Conservation (phyloP, 2,113 vertebrate species). For the Canis aureus region DNA sequence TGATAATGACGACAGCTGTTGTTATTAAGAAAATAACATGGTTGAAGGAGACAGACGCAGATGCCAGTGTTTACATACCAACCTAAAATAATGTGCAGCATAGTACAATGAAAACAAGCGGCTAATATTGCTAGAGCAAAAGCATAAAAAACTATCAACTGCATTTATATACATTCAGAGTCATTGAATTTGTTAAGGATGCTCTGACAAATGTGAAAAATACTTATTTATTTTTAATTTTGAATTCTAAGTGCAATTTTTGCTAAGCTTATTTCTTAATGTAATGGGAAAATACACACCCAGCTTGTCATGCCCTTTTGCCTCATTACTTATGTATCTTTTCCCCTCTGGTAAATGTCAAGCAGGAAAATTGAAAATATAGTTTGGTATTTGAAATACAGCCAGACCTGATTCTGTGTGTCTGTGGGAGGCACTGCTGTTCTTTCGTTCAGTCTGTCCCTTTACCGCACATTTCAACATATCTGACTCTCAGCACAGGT, state of each 20-base stretch:
- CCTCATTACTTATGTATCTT: slow-evolving; percentile 79
- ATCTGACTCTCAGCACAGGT: slow-evolving; percentile 55
- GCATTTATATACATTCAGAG: neutral
- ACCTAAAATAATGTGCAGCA: neutral
- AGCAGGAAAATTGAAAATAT: neutral
- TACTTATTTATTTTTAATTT: slow-evolving; percentile 67
- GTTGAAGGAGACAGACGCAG: slow-evolving; percentile 23
- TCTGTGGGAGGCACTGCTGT: slow-evolving; percentile 65
- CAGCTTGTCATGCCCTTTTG: slow-evolving; percentile 75
- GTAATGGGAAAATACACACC: slow-evolving; percentile 78
- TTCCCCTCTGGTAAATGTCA: slow-evolving; percentile 62
- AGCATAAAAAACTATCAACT: neutral
- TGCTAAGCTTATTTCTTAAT: slow-evolving; percentile 75
- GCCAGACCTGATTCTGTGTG: neutral
- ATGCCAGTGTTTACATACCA: neutral
- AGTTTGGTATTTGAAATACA: neutral
- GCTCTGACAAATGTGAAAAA: slow-evolving; percentile 15
- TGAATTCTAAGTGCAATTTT: slow-evolving; percentile 70
- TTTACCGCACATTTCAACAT: slow-evolving; percentile 44
- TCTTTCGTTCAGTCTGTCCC: neutral
- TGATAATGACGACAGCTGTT: neutral
- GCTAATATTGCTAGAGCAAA: neutral
- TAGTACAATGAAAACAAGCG: neutral
- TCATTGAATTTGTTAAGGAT: neutral
- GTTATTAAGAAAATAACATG: slow-evolving; percentile 51